These are phyloP conservation scores for Oxystoma pomonae DNA, from an alignment of 2,888 invertebrate genomes.

Conservation along the genomic window DNA sequence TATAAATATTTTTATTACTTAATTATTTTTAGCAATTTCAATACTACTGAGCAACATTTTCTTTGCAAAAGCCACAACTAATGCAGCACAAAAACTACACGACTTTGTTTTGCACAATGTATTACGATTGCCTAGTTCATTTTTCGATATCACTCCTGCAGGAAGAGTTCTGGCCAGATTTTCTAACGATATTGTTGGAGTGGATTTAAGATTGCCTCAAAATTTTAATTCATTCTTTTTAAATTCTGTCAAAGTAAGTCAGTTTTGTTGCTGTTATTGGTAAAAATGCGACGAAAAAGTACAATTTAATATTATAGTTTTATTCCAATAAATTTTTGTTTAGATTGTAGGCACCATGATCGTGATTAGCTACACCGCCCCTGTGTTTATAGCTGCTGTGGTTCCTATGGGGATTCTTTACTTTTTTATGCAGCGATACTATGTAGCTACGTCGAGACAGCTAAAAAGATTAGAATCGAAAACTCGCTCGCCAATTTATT, in stretches of 20 bases:
- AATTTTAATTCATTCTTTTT: conserved; percentile 22
- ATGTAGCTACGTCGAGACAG: conserved; percentile 53
- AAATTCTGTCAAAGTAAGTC: conserved; percentile 20
- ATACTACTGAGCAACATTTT: conserved; percentile 57
- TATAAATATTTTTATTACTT: conserved; percentile 3
- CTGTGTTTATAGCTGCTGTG: conserved; percentile 39
- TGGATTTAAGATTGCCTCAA: conserved; percentile 62
- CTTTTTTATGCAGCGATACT: conserved; percentile 47
- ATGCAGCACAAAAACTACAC: conserved; percentile 59
- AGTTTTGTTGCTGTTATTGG: too few relatives aligned
- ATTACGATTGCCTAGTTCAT: conserved; percentile 64
- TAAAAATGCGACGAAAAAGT: too few relatives aligned
- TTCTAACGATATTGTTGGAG: conserved; percentile 65
- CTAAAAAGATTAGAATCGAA: conserved; percentile 53
- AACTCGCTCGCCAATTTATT: conserved; percentile 55
- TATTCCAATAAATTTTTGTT: too few relatives aligned
- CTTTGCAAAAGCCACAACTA: conserved; percentile 56
- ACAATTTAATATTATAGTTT: too few relatives aligned
- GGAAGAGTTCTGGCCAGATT: conserved; percentile 75
- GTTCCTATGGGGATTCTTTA: conserved; percentile 40
- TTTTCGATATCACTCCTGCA: conserved; percentile 76
- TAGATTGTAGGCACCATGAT: conserved; percentile 27
- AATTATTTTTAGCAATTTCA: too few relatives aligned
- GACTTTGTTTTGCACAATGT: conserved; percentile 57
- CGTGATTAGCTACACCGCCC: conserved; percentile 33